Evolutionary conservation across 2,113 vertebrate species (phyloP), one percentile per base, ranked within the genome.

Genomic region (Microtus richardsoni): DNA sequence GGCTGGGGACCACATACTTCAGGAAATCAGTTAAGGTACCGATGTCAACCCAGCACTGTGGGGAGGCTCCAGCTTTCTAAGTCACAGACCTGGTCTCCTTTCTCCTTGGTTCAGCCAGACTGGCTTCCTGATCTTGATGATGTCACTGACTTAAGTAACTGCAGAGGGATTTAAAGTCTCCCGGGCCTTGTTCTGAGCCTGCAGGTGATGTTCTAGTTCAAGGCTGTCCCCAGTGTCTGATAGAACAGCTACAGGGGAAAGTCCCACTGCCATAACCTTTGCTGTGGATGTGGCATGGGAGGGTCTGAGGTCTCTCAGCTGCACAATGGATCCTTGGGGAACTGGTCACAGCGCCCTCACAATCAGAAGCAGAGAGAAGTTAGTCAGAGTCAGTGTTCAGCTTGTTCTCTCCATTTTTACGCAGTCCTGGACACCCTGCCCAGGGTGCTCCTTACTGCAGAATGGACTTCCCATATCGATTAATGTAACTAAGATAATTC

Each of bases 31-130:
- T 12, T 6, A 64, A 30, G 8, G 49, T 7, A 90, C 44, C 3
- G 4, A 36, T 0, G 3, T 14, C 24, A 19, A 47, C 54, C 14
- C 39, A 11, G 28, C n/a, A 5, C 30, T 1, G 11, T 9, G 54
- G 22, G 60, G 54, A 22, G 36, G 36, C 13, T 44, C 16, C 0
- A 9, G 16, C 74, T 73, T n/a, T 24, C 58, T 7, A 10, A 19
- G 16, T 2, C 21, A 0, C 4, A 82, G 36, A 39, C 77, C 7
- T 41, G 28, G n/a, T 54, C 68, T 28, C 39, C 39, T 21, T 66
- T 44, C 33, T 89, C 33, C 16, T 33, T 24, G 2, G 30, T 33
- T 47, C 36, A 70, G 70, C 49, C 52, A 60, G 30, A 13, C 49
- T 77, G 71, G 24, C 52, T 64, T 86, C 52, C 7, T 7, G 2